Evolutionary conservation across 2,113 vertebrate genomes (phyloP).

Genomic region (Rafetus swinhoei): DNA sequence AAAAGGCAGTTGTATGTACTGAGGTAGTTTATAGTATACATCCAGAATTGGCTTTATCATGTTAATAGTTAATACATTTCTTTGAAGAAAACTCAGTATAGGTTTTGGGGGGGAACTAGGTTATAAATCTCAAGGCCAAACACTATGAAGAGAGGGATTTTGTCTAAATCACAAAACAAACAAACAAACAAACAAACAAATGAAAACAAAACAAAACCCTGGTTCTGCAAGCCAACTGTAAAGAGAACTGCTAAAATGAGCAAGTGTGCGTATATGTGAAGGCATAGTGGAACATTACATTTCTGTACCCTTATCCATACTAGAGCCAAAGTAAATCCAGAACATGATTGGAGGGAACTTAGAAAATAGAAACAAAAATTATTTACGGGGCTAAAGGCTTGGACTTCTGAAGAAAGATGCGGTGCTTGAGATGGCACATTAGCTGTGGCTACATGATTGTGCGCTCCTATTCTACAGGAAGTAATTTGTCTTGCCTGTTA

Average conservation of each 20-base stretch:
- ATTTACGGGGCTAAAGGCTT: background rate
- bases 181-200: no score
- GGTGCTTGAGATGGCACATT: background rate
- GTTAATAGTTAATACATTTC: background rate
- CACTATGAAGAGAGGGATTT: background rate
- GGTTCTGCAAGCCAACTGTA: background rate
- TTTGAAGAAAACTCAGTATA: background rate
- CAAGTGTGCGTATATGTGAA: background rate
- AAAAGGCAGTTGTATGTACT: background rate
- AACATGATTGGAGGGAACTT: background rate
- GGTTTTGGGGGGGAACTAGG: background rate
- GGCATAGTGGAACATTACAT: background rate
- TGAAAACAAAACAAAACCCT: background rate
- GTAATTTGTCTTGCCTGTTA: background rate
- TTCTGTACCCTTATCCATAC: background rate
- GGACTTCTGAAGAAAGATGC: background rate
- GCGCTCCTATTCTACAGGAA: background rate
- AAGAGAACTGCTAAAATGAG: background rate
- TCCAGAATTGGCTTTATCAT: background rate
- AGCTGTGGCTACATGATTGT: background rate
- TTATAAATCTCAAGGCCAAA: background rate
- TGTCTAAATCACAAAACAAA: background rate
- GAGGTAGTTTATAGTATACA: constrained; percentile 16
- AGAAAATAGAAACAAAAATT: background rate
- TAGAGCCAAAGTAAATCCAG: background rate